These are phyloP conservation scores for Boloria euphrosyne DNA, from an alignment of 2,888 invertebrate genomes.

Conservation along the genomic window DNA sequence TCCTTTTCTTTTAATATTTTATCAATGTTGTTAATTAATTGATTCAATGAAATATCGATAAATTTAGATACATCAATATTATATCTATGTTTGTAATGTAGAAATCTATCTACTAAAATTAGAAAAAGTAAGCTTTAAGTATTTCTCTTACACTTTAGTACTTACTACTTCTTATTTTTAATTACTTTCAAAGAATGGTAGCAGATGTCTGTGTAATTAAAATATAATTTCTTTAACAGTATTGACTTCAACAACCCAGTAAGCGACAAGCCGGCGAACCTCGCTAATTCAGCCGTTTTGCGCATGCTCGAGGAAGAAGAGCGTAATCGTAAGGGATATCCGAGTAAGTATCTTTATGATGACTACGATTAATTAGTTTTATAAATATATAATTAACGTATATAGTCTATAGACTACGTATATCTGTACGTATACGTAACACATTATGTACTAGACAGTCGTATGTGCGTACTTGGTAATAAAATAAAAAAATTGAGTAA, in stretches of 20 bases:
- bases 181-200: neutral
- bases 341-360: conserved; percentile 75
- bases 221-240: conserved; percentile 75
- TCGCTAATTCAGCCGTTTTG: conserved; percentile 92
- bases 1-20: neutral
- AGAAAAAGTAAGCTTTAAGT: no score
- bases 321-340: conserved; percentile 84
- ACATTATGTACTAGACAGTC: no score
- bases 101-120: no score
- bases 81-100: neutral
- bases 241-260: conserved; percentile 89
- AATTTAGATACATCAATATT: neutral
- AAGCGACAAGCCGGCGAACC: conserved; percentile 88
- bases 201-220: neutral
- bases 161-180: neutral
- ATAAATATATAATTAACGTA: neutral
- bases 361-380: conserved; percentile 11
- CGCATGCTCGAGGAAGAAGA: conserved; percentile 94
- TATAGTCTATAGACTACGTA: no score
- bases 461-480: no score
- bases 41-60: neutral
- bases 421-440: no score
- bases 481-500: no score
- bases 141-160: no score
- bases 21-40: neutral